A percentile compares a stretch with the other conserved stretches of the same genome.
Conservation (phyloP, 1,140 invertebrate genomes). For the Caenorhabditis remanei region DNA sequence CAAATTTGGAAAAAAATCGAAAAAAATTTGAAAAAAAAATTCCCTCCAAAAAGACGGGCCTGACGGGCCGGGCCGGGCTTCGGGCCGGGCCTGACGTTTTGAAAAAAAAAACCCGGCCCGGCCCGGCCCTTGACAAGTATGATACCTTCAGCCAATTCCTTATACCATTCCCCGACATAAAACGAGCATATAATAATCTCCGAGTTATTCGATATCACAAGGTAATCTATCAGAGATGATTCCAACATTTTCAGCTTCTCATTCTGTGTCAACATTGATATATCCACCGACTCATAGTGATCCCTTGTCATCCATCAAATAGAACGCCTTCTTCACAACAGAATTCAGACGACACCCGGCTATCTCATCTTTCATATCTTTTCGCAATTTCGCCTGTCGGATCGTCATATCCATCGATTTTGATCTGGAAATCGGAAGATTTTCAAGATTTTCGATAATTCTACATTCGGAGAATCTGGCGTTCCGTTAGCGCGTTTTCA, state of each 20-base stretch:
- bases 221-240: conserved; percentile 88
- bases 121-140: too few relatives aligned
- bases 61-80: too few relatives aligned
- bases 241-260: conserved; percentile 75
- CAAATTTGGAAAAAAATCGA: too few relatives aligned
- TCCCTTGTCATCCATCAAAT: conserved; percentile 70
- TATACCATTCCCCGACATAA: conserved; percentile 96
- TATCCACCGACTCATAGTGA: conserved; percentile 39
- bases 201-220: conserved; percentile 82
- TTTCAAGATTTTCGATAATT: too few relatives aligned
- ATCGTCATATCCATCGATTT: conserved; percentile 95
- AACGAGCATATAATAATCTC: conserved; percentile 83
- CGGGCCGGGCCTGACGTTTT: too few relatives aligned
- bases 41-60: too few relatives aligned
- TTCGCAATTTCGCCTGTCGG: conserved; percentile 90
- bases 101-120: too few relatives aligned
- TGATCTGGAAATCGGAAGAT: too few relatives aligned
- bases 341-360: conserved; percentile 64
- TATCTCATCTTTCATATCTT: conserved; percentile 83
- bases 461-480: too few relatives aligned
- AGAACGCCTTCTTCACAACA: conserved; percentile 70
- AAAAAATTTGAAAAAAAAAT: too few relatives aligned
- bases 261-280: conserved; percentile 70
- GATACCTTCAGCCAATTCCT: conserved; percentile 87
- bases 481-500: too few relatives aligned